Percentiles rank a stretch among this genome's conserved stretches.
These are phyloP conservation scores for Pseudoips prasinana DNA, from an alignment of 2,888 invertebrate species.

Conservation along the genomic window DNA sequence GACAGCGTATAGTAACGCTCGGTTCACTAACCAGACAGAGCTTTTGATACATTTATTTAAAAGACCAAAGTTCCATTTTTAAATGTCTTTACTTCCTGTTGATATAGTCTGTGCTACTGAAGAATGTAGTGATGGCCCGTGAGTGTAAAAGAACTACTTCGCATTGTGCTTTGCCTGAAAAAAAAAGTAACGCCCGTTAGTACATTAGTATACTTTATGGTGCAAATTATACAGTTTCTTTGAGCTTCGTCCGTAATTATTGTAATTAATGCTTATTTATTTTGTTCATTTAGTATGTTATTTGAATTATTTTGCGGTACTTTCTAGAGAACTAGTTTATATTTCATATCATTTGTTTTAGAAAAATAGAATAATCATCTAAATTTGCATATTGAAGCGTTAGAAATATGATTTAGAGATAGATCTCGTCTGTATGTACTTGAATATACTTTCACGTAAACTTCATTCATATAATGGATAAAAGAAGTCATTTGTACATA, in stretches of 20 bases:
- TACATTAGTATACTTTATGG: conserved; percentile 24
- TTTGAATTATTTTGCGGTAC: conserved; percentile 19
- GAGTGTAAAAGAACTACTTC: conserved; percentile 24
- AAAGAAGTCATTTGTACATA: conserved; percentile 20
- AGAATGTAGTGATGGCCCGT: conserved; percentile 23
- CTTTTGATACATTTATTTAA: conserved; percentile 3
- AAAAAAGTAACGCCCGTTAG: conserved; percentile 10
- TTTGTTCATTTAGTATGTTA: conserved; percentile 17
- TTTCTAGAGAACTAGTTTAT: conserved; percentile 16
- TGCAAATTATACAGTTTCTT: conserved; percentile 28
- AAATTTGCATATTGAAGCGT: too few relatives aligned
- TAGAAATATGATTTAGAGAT: too few relatives aligned
- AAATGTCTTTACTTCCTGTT: too few relatives aligned
- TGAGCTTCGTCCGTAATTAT: conserved; percentile 23
- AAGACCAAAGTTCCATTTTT: too few relatives aligned
- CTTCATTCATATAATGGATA: conserved; percentile 18
- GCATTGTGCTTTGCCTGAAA: conserved; percentile 6
- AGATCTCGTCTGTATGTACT: too few relatives aligned
- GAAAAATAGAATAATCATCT: too few relatives aligned
- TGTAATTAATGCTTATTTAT: conserved; percentile 32
- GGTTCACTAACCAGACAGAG: conserved; percentile 22
- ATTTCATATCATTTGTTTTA: neutral
- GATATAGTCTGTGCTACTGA: neutral
- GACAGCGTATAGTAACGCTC: conserved; percentile 28
- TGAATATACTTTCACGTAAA: conserved; percentile 21